These are phyloP conservation scores for Cervus canadensis DNA, from an alignment of 2,113 vertebrate genomes.

Conservation along the genomic window DNA sequence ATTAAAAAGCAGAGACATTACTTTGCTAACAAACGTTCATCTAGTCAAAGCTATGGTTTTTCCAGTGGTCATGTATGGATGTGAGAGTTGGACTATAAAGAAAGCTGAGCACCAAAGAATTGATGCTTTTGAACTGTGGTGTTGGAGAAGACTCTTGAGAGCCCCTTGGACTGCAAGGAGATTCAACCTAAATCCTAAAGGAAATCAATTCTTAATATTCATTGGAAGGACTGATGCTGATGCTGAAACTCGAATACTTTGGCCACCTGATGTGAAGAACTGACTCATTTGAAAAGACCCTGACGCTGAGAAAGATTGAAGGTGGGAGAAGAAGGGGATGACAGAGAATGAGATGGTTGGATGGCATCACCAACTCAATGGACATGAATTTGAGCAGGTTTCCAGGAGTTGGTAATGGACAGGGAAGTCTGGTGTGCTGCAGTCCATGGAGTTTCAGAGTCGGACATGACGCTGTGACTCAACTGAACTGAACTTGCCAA, in stretches of 20 bases:
- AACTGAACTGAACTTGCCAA: neutral
- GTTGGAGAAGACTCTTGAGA: neutral
- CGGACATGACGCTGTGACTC: neutral
- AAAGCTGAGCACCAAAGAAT: neutral
- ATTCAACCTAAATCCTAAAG: neutral
- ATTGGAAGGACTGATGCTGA: neutral
- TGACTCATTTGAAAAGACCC: neutral
- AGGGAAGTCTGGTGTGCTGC: accelerated
- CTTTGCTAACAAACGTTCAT: neutral
- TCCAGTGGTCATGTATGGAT: neutral
- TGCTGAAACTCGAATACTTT: neutral
- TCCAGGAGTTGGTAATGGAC: neutral
- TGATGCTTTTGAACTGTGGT: neutral
- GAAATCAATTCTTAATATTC: neutral
- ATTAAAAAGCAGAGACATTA: neutral
- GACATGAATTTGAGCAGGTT: neutral
- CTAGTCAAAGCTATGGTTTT: neutral
- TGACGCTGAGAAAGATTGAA: neutral
- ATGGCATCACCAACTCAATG: neutral
- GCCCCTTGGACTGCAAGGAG: neutral
- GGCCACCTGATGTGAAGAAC: neutral
- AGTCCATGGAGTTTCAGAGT: neutral
- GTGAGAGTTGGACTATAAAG: neutral
- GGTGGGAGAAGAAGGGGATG: neutral
- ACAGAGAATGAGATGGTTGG: neutral